Evolutionary conservation across 2,797 vertebrate species (phyloP), one percentile per base, ranked within the genome.

Genomic region (Hoplostethus atlanticus): DNA sequence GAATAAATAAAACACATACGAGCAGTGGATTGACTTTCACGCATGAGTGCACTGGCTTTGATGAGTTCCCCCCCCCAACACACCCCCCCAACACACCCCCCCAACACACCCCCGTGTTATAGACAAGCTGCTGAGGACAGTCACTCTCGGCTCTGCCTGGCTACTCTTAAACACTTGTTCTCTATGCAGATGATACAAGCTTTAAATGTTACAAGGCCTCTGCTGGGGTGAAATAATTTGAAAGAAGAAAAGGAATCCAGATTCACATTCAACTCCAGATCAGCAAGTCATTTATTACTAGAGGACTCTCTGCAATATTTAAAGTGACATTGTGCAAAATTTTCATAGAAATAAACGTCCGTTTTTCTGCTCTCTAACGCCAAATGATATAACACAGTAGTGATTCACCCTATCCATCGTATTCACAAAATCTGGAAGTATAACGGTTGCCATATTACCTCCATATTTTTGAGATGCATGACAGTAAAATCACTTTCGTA

Each of bases 1-100:
- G 92, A 94, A 93, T 92, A 94, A 94, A 93, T 94, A 94, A 93
- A 92, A 93, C 87, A 92, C 90, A 92, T 88, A 89, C 86, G 90
- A 85, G 87, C 90, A 89, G 89, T 91, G 91, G 91, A 93, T 89
- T 93, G 93, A 93, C 92, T 93, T 94, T 93, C 92, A 94, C 87
- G 94, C 93, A 85, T 91, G 91, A 89, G n/a, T 87, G 87, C 88
- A 59, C 81, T 75, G 79, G 76, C 89, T 91, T 90, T 93, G 91
- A 93, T 94, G 88, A 94, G 88, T 83, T 66, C 38, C 67, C 54
- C 66, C 71, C 28, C 48, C 67, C 59, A 21, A 1, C 21, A n/a
- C n/a, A 21, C 57, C 76, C 40, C 54, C 77, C 76, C 73, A 74
- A 62, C 21, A 21, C 21, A 21, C 57, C 76, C 40, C 54, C 77